Evolutionary conservation across 2,888 invertebrate genomes (phyloP), one percentile per base, ranked within the genome.

Genomic region (Yponomeuta malinellus): DNA sequence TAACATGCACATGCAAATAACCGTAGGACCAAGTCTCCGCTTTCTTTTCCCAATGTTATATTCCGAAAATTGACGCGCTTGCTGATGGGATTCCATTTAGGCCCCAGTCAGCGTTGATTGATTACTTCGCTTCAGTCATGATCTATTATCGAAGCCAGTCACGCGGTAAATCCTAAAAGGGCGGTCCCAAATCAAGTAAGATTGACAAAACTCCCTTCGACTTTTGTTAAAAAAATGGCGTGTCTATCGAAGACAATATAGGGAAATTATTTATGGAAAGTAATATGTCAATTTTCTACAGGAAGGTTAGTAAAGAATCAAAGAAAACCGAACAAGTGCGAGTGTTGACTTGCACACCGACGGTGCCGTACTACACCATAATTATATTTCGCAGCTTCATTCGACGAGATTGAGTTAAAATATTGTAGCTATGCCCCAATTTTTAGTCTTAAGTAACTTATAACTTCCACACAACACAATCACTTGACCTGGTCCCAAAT

Each of bases 71-170:
- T 65, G 65, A 65, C 65, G 29, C 52, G 52, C 52, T 15, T 15
- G 52, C 52, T 15, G 52, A 59, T 59, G 52, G 52, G 52, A 15
- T 12, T 12, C 52, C 52, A 59, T 59, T 65, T 29, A 65, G 65
- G 65, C 65, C 31, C 31, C 65, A 29, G 29, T 65, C 65, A 31
- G 29, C n/a, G 29, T 10, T 65, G 65, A 65, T 65, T 65, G 65
- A 65, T 65, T 33, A 23, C 65, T 29, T 33, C 65, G 65, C 43
- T 68, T 48, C 37, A 48, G 68, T 43, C 68, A 43, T 48, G 68
- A 43, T 68, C 68, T 68, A 68, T 68, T 68, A 68, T 68, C 48
- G 68, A n/a, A 68, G 48, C 68, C 68, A 68, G 68, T 68, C 68
- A 48, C 37, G 48, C 68, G 68, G 68, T 43, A 68, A 68, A 43